Conservation (phyloP, 2,113 vertebrate genomes). For the Delphinus delphis region DNA sequence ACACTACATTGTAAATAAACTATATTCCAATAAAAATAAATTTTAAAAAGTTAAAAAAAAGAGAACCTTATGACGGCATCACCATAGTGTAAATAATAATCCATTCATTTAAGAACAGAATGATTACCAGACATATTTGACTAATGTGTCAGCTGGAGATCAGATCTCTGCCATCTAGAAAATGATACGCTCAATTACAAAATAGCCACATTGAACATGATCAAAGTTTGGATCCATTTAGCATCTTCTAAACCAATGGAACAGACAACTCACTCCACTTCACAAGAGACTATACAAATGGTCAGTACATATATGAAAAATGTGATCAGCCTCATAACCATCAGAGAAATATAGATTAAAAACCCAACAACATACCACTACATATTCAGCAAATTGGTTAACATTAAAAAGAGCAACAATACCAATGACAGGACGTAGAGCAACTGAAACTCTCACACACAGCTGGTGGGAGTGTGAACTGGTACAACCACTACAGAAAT, state of each 20-base stretch:
- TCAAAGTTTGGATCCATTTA: neutral
- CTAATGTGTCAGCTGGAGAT: neutral
- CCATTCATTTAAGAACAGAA: neutral
- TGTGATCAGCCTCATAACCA: neutral
- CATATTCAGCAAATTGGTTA: neutral
- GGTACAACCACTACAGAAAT: neutral
- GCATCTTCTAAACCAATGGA: neutral
- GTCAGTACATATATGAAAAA: neutral
- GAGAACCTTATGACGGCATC: neutral
- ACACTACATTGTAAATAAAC: neutral
- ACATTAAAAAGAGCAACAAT: neutral
- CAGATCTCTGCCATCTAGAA: neutral
- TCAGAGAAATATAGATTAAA: neutral
- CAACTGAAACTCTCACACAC: neutral
- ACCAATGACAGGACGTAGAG: neutral
- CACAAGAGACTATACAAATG: neutral
- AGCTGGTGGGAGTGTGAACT: neutral
- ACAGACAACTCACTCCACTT: neutral
- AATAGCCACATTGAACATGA: neutral
- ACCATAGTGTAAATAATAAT: neutral
- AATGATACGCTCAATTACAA: neutral
- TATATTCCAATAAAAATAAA: neutral
- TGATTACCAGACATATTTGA: neutral
- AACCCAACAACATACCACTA: neutral
- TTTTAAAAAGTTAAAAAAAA: no score